phyloP scores from a whole-genome alignment of 2,113 vertebrate species.

The Myotis yumanensis region DNA sequence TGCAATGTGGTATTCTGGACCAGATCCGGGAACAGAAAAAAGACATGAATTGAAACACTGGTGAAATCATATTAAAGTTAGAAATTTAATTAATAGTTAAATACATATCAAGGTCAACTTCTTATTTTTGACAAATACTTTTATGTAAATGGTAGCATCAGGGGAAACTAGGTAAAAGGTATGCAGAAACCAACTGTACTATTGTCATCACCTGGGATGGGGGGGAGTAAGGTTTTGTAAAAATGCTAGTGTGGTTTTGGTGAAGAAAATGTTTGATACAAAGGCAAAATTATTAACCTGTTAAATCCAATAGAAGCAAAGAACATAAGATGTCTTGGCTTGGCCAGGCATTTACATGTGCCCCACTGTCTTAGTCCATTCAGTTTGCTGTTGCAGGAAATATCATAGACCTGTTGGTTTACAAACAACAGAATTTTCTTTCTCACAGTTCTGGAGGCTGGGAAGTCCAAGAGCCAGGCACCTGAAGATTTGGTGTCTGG shows the following conservation, averaged over 20 bases:
- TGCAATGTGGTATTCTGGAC: background rate
- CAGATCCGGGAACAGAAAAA: background rate
- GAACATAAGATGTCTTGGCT: background rate
- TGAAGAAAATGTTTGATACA: background rate
- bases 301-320: background rate
- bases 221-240: background rate
- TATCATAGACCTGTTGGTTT: background rate
- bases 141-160: background rate
- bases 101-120: background rate
- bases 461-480: background rate
- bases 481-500: background rate
- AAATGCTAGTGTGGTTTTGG: background rate
- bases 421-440: background rate
- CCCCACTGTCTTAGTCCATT: background rate
- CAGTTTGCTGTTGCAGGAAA: background rate
- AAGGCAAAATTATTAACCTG: background rate
- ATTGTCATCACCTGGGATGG: background rate
- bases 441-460: background rate
- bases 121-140: background rate
- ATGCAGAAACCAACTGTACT: background rate
- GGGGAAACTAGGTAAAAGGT: background rate
- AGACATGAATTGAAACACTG: background rate
- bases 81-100: slow-evolving; percentile 5
- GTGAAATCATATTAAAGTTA: background rate
- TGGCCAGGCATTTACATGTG: background rate